Evolutionary conservation across 2,113 vertebrate genomes (phyloP).

Genomic region (Corynorhinus townsendii): DNA sequence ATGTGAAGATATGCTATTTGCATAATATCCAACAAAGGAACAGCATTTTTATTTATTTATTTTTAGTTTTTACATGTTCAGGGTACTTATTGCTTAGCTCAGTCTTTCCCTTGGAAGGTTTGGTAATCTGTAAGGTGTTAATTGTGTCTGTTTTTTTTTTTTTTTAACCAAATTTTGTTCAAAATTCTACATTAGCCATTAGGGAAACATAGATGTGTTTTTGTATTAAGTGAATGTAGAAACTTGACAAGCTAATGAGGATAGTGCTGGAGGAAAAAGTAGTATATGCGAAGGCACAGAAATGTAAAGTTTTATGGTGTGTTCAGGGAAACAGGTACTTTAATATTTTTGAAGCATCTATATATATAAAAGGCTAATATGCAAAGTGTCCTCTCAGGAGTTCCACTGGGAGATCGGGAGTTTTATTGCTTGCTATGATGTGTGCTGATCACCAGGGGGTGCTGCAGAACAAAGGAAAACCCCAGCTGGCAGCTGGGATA

Average conservation of each 20-base stretch:
- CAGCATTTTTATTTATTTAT: neutral
- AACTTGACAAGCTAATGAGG: neutral
- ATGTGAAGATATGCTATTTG: neutral
- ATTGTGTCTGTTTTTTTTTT: neutral
- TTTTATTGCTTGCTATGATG: no score
- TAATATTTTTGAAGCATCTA: neutral
- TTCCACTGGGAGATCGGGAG: no score
- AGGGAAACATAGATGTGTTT: neutral
- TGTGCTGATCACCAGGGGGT: no score
- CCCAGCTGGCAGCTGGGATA: no score
- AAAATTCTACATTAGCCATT: neutral
- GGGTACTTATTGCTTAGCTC: neutral
- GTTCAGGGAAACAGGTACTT: neutral
- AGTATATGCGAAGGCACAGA: neutral
- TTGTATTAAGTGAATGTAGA: neutral
- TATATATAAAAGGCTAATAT: no score
- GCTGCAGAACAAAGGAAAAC: no score
- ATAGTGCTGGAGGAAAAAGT: neutral
- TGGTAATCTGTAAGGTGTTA: slow-evolving; percentile 8
- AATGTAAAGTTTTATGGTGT: neutral
- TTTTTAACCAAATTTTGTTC: neutral
- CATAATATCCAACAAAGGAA: neutral
- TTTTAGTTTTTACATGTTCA: neutral
- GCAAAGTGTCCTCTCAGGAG: no score
- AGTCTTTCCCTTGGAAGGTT: neutral